A percentile compares a stretch with the other conserved stretches of the same genome.
Evolutionary conservation across 2,888 invertebrate species (phyloP).

Genomic region (Troglohyphantes excavatus): DNA sequence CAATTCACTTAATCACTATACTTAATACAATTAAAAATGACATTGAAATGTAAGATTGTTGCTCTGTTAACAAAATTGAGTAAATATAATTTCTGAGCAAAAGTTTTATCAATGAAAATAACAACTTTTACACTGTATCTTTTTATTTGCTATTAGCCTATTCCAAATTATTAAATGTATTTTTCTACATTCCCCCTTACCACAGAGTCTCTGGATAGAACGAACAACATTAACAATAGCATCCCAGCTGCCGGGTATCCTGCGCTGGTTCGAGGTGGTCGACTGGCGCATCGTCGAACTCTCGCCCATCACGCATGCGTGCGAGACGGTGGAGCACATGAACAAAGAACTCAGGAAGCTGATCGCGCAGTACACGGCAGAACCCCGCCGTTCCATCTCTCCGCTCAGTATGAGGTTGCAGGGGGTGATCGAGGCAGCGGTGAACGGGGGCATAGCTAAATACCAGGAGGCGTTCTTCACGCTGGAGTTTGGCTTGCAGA

Average conservation of each 20-base stretch:
- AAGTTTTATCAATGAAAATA: no score
- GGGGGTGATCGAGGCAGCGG: slow-evolving; percentile 97
- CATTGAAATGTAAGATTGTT: no score
- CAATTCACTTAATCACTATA: no score
- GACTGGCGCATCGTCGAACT: slow-evolving; percentile 89
- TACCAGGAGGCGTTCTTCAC: slow-evolving; percentile 97
- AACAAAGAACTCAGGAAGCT: slow-evolving; percentile 92
- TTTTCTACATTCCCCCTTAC: no score
- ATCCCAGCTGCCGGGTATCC: slow-evolving; percentile 92
- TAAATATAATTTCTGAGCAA: no score
- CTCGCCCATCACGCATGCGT: slow-evolving; percentile 93
- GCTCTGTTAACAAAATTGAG: no score
- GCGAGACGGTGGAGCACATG: slow-evolving; percentile 95
- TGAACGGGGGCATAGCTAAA: slow-evolving; percentile 96
- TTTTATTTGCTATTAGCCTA: no score
- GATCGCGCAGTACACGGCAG: slow-evolving; percentile 90
- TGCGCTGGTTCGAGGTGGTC: slow-evolving; percentile 96
- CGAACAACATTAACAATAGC: slow-evolving; percentile 92
- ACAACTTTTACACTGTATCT: no score
- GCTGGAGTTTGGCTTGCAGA: slow-evolving; percentile 86
- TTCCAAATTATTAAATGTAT: no score
- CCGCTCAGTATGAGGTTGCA: slow-evolving; percentile 95
- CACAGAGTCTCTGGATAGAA: slow-evolving; percentile 96
- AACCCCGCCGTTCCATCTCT: slow-evolving; percentile 90
- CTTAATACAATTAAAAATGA: no score